Evolutionary conservation across 35 echinoderm and acorn worm species (phyloP).

Genomic region (Eucidaris tribuloides): DNA sequence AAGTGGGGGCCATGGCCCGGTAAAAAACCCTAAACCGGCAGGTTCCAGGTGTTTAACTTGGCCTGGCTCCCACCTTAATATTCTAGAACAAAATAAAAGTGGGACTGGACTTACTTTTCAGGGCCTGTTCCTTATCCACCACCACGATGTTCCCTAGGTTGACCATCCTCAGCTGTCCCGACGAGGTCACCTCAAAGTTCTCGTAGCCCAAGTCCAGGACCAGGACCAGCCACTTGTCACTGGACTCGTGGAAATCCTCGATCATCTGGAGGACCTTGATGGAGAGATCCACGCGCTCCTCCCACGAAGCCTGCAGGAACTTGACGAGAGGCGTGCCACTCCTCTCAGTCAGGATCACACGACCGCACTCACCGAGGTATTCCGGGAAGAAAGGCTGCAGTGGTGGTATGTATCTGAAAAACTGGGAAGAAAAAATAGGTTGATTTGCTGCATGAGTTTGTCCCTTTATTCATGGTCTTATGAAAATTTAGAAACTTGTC

Average conservation of each 20-base stretch:
- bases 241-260: slow-evolving; percentile 45
- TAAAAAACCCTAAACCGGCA: too few species aligned
- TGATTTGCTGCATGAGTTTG: not conserved
- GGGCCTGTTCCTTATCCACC: slow-evolving; percentile 40
- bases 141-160: slow-evolving; percentile 53
- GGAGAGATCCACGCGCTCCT: slow-evolving; percentile 37
- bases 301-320: slow-evolving; percentile 44
- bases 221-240: slow-evolving; percentile 56
- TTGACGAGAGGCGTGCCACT: slow-evolving; percentile 22
- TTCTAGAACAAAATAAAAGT: too few species aligned
- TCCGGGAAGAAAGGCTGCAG: slow-evolving; percentile 39
- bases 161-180: slow-evolving; percentile 33
- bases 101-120: slow-evolving; percentile 10
- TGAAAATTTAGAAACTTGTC: not conserved
- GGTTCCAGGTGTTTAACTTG: too few species aligned
- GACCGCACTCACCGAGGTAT: slow-evolving; percentile 63
- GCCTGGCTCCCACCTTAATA: too few species aligned
- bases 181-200: slow-evolving; percentile 53
- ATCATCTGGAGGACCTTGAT: slow-evolving; percentile 61
- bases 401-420: slow-evolving; percentile 37
- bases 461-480: not conserved
- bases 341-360: slow-evolving; percentile 35
- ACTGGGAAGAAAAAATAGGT: slow-evolving; percentile 17
- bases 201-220: slow-evolving; percentile 41
- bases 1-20: too few species aligned